Conservation (phyloP, 2,113 vertebrate genomes). For the Tichodroma muraria region DNA sequence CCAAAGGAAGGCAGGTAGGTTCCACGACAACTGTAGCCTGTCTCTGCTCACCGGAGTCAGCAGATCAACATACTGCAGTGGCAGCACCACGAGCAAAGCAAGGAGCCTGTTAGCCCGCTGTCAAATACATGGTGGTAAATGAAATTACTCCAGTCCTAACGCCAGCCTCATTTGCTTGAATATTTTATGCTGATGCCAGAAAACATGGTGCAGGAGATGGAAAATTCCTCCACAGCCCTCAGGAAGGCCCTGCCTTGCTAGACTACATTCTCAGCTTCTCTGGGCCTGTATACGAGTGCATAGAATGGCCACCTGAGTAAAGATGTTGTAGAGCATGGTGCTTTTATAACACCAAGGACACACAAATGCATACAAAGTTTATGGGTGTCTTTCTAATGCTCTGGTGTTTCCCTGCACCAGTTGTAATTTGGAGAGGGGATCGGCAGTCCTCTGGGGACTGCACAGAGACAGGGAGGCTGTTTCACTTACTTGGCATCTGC, state of each 20-base stretch:
- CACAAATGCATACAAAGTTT: neutral
- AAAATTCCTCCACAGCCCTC: neutral
- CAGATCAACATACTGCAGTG: neutral
- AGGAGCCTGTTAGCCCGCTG: neutral
- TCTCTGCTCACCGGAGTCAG: neutral
- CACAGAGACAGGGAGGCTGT: neutral
- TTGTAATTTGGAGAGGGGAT: neutral
- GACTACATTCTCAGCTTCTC: neutral
- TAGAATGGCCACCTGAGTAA: neutral
- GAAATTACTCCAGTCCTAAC: neutral
- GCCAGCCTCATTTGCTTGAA: neutral
- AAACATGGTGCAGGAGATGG: neutral
- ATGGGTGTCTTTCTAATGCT: neutral
- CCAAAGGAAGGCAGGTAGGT: neutral
- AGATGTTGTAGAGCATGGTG: neutral
- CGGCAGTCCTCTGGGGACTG: neutral
- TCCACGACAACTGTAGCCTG: neutral
- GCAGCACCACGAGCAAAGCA: neutral
- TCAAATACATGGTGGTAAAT: neutral
- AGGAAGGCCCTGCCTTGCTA: neutral
- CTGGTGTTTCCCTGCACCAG: neutral
- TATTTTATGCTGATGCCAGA: neutral
- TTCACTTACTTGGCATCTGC: neutral
- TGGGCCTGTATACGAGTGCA: accelerated
- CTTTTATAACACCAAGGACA: neutral